phyloP scores from a whole-genome alignment of 2,113 vertebrate genomes.

The Perca schrenkii region DNA sequence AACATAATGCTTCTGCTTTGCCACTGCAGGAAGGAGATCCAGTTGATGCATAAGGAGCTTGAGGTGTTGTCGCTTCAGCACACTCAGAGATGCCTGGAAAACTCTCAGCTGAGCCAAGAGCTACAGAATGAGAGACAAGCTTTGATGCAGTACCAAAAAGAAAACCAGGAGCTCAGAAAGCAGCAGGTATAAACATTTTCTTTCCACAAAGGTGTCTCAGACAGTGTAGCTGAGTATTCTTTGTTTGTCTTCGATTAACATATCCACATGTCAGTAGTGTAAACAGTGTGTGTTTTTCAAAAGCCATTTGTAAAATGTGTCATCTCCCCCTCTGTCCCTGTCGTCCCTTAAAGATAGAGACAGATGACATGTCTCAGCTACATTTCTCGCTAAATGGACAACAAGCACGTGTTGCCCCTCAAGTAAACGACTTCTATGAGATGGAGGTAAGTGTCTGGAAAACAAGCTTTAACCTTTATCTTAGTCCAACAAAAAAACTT shows the following conservation, averaged over 20 bases:
- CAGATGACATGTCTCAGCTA: conserved; percentile 86
- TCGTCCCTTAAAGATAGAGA: conserved; percentile 77
- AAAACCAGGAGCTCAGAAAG: conserved; percentile 92
- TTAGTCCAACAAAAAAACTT: background rate
- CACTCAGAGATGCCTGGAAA: conserved; percentile 95
- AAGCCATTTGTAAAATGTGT: background rate
- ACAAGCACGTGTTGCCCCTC: conserved; percentile 79
- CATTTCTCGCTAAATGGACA: conserved; percentile 87
- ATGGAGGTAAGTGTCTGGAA: conserved; percentile 84
- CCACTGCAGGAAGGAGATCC: conserved; percentile 88
- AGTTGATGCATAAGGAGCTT: conserved; percentile 91
- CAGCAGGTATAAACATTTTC: conserved; percentile 85
- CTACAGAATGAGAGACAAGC: conserved; percentile 91
- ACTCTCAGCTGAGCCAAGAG: conserved; percentile 90
- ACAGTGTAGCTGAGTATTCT: too few relatives aligned
- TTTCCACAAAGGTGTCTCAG: background rate
- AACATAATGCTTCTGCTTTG: conserved; percentile 13
- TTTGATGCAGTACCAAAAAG: conserved; percentile 88
- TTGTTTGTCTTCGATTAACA: background rate
- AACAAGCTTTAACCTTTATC: background rate
- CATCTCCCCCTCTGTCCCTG: background rate
- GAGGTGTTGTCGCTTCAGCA: conserved; percentile 94
- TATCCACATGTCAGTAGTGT: background rate
- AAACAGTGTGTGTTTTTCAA: background rate
- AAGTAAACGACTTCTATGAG: conserved; percentile 89